A percentile compares a stretch with the other conserved stretches of the same genome.
Conservation (phyloP, 2,113 vertebrate genomes). For the Puntigrus tetrazona region DNA sequence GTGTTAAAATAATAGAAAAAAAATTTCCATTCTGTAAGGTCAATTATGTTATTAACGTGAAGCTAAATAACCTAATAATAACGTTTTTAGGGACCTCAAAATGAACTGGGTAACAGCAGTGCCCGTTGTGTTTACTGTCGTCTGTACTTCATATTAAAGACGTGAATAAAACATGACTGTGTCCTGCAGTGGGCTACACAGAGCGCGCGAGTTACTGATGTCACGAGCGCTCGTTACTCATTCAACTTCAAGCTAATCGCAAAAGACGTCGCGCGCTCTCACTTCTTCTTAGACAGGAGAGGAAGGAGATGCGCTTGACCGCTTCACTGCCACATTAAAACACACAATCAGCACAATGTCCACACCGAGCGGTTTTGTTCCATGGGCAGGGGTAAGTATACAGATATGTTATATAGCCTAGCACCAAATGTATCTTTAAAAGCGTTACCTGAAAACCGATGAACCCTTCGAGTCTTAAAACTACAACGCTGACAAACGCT, state of each 20-base stretch:
- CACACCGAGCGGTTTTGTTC: not conserved
- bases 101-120: not conserved
- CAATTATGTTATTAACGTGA: not conserved
- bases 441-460: not conserved
- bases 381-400: constrained; percentile 19
- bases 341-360: constrained; percentile 3
- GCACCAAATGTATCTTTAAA: not conserved
- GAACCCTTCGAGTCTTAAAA: not conserved
- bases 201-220: not conserved
- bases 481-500: not conserved
- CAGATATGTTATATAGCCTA: too few species aligned
- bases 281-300: not conserved
- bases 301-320: not conserved
- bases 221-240: constrained; percentile 4
- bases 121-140: not conserved
- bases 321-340: not conserved
- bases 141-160: not conserved
- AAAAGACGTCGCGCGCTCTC: not conserved
- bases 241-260: not conserved
- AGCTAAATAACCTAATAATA: not conserved
- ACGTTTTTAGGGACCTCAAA: not conserved
- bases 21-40: not conserved
- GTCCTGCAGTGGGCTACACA: not conserved
- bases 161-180: constrained; percentile 3
- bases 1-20: not conserved